A percentile compares a stretch with the other conserved stretches of the same genome.
Conservation (phyloP, 1,140 invertebrate species). For the fruit fly (Drosophila melanogaster) region Release_6_plus_ISO1_MT NT_033777.3:29194001-29194500, state of each 20-base stretch:
- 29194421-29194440: slow-evolving; percentile 82
- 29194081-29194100: neutral
- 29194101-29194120: neutral
- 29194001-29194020: neutral
- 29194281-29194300: slow-evolving; percentile 54
- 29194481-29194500: slow-evolving; percentile 57
- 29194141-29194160: neutral
- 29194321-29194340: slow-evolving; percentile 26
- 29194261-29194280: slow-evolving; percentile 21
- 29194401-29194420: slow-evolving; percentile 78
- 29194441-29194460: slow-evolving; percentile 57
- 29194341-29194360: slow-evolving; percentile 23
- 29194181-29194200: neutral
- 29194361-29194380: slow-evolving; percentile 12
- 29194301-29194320: slow-evolving; percentile 49
- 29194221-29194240: no score
- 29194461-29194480: slow-evolving; percentile 73
- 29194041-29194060: no score
- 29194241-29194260: neutral
- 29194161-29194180: no score
- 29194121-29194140: neutral
- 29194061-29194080: neutral
- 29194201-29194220: neutral
- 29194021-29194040: neutral
- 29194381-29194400: slow-evolving; percentile 22